These are phyloP conservation scores for Thaumetopoea pityocampa DNA, from an alignment of 1,140 invertebrate species.

Conservation along the genomic window DNA sequence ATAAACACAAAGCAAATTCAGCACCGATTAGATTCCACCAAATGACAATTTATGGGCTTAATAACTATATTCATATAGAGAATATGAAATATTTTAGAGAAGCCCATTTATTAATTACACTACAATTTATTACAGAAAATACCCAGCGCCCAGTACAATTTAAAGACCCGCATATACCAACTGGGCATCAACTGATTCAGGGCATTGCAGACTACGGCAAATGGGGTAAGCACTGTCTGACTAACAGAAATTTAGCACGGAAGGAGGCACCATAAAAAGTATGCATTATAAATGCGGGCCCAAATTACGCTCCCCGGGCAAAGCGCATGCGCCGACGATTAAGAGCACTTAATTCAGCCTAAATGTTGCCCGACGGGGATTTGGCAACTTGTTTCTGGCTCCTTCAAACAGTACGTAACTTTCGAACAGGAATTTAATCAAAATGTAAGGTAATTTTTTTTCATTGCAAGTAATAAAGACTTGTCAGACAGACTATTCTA, in stretches of 20 bases:
- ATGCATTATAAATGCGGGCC: constrained; percentile 48
- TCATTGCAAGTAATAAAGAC: constrained; percentile 5
- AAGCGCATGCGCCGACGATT: constrained; percentile 52
- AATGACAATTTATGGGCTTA: too few relatives aligned
- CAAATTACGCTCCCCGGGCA: constrained; percentile 44
- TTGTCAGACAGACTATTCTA: constrained; percentile 4
- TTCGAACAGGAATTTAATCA: constrained; percentile 12
- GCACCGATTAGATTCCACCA: too few relatives aligned
- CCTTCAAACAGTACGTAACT: constrained; percentile 1
- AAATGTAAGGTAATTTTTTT: too few relatives aligned
- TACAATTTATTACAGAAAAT: too few relatives aligned
- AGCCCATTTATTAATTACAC: too few relatives aligned
- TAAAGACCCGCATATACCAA: not conserved
- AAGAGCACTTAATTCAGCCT: constrained; percentile 66
- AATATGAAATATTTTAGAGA: too few relatives aligned
- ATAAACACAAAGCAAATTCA: too few relatives aligned
- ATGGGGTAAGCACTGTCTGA: constrained; percentile 15
- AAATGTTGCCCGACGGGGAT: constrained; percentile 59
- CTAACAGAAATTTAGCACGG: constrained; percentile 32
- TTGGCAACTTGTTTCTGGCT: constrained; percentile 13
- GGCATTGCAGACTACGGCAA: not conserved
- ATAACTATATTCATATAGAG: too few relatives aligned
- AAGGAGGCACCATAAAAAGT: constrained; percentile 32
- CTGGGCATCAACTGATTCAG: not conserved
- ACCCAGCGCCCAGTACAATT: too few relatives aligned